Percentiles rank a stretch among this genome's conserved stretches.
phyloP scores from a whole-genome alignment of 2,113 vertebrate species.

The Actinemys pallida region DNA sequence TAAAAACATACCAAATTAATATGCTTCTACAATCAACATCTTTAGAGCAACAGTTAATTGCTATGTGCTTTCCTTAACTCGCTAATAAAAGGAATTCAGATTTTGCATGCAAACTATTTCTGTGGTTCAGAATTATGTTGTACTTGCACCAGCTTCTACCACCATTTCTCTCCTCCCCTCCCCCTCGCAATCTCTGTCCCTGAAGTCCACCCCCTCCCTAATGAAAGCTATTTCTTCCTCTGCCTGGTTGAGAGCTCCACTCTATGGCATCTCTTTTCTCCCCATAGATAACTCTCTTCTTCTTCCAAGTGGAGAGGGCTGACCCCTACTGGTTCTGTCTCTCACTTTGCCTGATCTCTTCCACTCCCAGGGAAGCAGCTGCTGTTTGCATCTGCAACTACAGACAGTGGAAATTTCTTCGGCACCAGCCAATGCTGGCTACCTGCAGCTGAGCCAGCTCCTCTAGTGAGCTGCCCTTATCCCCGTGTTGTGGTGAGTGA shows the following conservation, averaged over 20 bases:
- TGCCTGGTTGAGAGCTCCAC: not conserved
- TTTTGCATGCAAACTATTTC: not conserved
- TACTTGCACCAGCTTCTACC: not conserved
- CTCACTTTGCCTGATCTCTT: not conserved
- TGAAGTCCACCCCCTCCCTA: not conserved
- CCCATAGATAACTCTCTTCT: not conserved
- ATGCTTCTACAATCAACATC: not conserved
- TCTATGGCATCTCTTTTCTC: not conserved
- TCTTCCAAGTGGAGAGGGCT: not conserved
- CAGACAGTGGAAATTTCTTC: not conserved
- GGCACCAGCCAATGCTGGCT: accelerated
- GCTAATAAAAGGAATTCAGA: constrained; percentile 41
- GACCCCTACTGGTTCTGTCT: not conserved
- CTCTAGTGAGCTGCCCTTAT: not conserved
- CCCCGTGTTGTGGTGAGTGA: not conserved
- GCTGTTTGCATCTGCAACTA: not conserved
- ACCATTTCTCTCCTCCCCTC: too few relatives aligned
- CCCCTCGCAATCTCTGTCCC: not conserved
- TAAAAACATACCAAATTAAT: not conserved
- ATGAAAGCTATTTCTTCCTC: not conserved
- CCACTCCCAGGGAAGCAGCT: not conserved
- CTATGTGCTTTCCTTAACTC: constrained; percentile 25
- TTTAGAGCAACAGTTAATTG: constrained; percentile 35
- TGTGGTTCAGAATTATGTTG: not conserved
- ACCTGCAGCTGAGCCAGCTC: not conserved